Percentiles rank a stretch among this genome's conserved stretches.
phyloP scores from a whole-genome alignment of 2,888 invertebrate species.

The Xanthia togata region DNA sequence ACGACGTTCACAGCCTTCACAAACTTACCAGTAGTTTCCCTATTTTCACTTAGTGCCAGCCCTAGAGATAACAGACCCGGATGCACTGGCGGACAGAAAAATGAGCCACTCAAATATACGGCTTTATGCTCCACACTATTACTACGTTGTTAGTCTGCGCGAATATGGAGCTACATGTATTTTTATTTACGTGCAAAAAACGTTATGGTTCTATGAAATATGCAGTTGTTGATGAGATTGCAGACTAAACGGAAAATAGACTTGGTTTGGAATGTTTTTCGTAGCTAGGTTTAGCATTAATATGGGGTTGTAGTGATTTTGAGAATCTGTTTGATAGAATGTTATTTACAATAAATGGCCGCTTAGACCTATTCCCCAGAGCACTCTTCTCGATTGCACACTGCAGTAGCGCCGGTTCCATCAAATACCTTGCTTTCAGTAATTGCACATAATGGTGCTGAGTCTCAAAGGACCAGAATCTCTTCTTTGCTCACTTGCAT shows the following conservation, averaged over 20 bases:
- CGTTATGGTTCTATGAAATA: neutral
- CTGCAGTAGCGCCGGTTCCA: neutral
- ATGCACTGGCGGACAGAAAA: slow-evolving; percentile 65
- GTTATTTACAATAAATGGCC: slow-evolving; percentile 14
- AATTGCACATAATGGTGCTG: slow-evolving; percentile 35
- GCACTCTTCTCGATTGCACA: slow-evolving; percentile 28
- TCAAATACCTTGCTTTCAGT: slow-evolving; percentile 48
- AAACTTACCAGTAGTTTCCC: neutral
- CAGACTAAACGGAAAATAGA: slow-evolving; percentile 5
- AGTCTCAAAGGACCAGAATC: slow-evolving; percentile 41
- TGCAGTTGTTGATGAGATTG: slow-evolving; percentile 28
- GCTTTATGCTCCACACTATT: slow-evolving; percentile 53
- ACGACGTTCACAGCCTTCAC: neutral
- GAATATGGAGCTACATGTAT: slow-evolving; percentile 19
- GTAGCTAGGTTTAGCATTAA: neutral
- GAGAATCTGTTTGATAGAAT: slow-evolving; percentile 4
- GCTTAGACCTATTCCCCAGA: slow-evolving; percentile 1
- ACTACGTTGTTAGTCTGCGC: slow-evolving; percentile 42
- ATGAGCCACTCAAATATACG: slow-evolving; percentile 59
- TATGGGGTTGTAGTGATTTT: neutral
- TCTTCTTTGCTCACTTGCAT: slow-evolving; percentile 30
- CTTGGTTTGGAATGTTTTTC: slow-evolving; percentile 5
- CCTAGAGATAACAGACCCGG: slow-evolving; percentile 60
- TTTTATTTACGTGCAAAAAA: slow-evolving; percentile 26
- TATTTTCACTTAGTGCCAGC: slow-evolving; percentile 47